phyloP scores from a whole-genome alignment of 2,888 invertebrate genomes.

The Cryptocephalus moraei region DNA sequence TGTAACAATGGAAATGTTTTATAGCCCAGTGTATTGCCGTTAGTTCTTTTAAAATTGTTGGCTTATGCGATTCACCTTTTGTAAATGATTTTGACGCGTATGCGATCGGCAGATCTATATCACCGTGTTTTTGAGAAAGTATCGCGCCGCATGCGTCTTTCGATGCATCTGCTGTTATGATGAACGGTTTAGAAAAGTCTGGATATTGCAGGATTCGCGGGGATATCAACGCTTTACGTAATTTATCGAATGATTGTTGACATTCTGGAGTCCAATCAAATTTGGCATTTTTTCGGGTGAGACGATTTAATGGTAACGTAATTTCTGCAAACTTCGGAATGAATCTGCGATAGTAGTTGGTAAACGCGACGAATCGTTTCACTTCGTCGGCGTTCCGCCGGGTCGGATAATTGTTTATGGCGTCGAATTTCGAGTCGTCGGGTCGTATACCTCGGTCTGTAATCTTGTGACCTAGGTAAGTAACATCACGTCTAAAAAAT shows the following conservation, averaged over 20 bases:
- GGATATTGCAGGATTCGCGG: background rate
- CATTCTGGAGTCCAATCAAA: no score
- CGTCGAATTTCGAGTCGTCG: no score
- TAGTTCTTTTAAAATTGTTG: slow-evolving; percentile 7
- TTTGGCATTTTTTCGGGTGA: no score
- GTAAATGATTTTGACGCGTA: slow-evolving; percentile 7
- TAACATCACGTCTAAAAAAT: no score
- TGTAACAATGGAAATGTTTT: slow-evolving; percentile 5
- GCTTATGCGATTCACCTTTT: slow-evolving; percentile 5
- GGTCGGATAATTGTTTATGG: no score
- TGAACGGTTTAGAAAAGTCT: background rate
- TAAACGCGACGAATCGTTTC: no score
- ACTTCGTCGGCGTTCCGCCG: no score
- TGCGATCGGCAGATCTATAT: slow-evolving; percentile 9
- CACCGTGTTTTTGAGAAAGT: slow-evolving; percentile 6
- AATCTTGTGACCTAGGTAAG: no score
- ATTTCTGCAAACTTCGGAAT: no score
- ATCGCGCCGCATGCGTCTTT: background rate
- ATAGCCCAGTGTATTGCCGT: slow-evolving; percentile 10
- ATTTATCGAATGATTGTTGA: background rate
- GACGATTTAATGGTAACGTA: no score
- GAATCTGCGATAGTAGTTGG: no score
- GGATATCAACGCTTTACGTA: background rate
- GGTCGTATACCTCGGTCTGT: no score
- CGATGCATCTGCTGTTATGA: background rate